phyloP scores from a whole-genome alignment of 2,113 vertebrate genomes.

The Hydrolagus affinis region DNA sequence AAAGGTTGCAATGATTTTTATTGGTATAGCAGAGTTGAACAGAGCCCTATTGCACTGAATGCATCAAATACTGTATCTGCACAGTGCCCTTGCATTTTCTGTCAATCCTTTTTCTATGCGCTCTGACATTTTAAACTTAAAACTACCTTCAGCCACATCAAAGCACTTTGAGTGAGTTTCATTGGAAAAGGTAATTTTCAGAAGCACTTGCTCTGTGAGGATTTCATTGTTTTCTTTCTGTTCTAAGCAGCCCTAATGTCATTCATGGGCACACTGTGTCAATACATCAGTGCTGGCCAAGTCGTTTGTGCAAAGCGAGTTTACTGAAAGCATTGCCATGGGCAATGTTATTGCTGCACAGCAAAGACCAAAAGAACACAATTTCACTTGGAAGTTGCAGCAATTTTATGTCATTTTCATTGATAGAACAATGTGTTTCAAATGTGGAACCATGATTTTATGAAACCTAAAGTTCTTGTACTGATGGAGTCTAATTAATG shows the following conservation, averaged over 20 bases:
- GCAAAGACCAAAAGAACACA: conserved; percentile 74
- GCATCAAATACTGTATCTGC: conserved; percentile 71
- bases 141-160: conserved; percentile 78
- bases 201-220: conserved; percentile 66
- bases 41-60: conserved; percentile 60
- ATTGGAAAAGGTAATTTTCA: conserved; percentile 77
- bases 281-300: conserved; percentile 59
- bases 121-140: conserved; percentile 81
- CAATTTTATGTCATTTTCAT: conserved; percentile 76
- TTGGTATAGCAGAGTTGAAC: conserved; percentile 66
- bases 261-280: conserved; percentile 66
- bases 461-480: conserved; percentile 58
- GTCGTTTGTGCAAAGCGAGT: conserved; percentile 69
- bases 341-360: conserved; percentile 70
- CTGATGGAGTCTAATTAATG: conserved; percentile 57
- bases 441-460: conserved; percentile 63
- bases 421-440: conserved; percentile 54
- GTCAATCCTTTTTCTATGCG: conserved; percentile 72
- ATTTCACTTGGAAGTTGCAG: conserved; percentile 72
- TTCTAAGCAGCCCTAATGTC: conserved; percentile 71
- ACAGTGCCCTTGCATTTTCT: conserved; percentile 71
- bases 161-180: conserved; percentile 70
- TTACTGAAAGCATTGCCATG: conserved; percentile 73
- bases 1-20: conserved; percentile 47
- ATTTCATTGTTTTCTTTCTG: conserved; percentile 68